Evolutionary conservation across 2,797 vertebrate species (phyloP), one percentile per base, ranked within the genome.

Genomic region (Pangasius krempfi): DNA sequence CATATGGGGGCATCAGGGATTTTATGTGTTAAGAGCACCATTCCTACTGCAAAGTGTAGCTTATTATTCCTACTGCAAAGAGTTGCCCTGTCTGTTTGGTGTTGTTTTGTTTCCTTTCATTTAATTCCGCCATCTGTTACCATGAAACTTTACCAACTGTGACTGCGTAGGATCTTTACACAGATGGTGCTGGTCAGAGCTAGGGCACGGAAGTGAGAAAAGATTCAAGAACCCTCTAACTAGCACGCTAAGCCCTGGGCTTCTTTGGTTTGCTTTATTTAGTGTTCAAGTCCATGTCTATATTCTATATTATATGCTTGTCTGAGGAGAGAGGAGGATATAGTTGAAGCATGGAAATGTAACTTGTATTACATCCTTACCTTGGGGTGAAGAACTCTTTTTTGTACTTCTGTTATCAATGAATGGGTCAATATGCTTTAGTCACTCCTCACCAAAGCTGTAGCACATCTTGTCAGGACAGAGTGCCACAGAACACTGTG

Each of bases 21-120:
- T 62, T 82, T 44, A 13, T 40, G 20, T 44, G 37, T 82, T 44
- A 22, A 40, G 62, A 73, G 6, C 68, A 40, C 12, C 50, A 16
- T 85, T 56, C 33, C 6, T 37, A 37, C 50, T 66, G 12, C 22
- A 82, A 27, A 62, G 7, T 72, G 50, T 47, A 76, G 70, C 30
- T 85, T 60, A 56, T 82, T 82, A 27, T 60, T 82, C 22, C 80
- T 62, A 82, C 58, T 25, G 80, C 33, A 62, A 82, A 62, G 56
- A 44, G 33, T 82, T 62, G 2, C 56, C n/a, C 7, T 30, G 52
- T 33, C 47, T 58, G 84, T 16, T 85, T 50, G 54, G 68, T 85
- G 64, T 85, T 85, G 83, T 72, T 85, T 72, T 85, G 66, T 85
- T 73, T 72, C 68, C 22, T 85, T 85, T 82, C 80, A 72, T 85